Evolutionary conservation across 2,888 invertebrate species (phyloP), one percentile per base, ranked within the genome.

Genomic region (Linnaemya tessellans): DNA sequence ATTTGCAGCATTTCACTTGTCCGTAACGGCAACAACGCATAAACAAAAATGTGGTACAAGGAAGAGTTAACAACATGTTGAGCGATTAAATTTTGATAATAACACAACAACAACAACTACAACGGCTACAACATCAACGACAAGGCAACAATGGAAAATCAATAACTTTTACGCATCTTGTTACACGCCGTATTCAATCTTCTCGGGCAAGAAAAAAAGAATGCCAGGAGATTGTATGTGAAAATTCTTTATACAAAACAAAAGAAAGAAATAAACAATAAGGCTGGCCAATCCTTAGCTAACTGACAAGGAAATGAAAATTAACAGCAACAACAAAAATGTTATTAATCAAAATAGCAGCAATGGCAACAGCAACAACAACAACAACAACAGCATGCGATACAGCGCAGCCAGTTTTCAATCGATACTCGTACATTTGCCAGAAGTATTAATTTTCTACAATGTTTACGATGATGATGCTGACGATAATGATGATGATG

Each of bases 131-230:
- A 22, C 22, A 38, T 30, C 18, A 43, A 64, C n/a, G 25, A 43
- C 43, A 46, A 10, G 64, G 74, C 80, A 86, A 84, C 90, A 87
- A 84, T 88, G 90, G 89, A 91, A 78, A 91, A 91, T 91, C 90
- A 91, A 91, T 91, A 90, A 90, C 89, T 91, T 91, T 89, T 89
- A 90, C 90, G 89, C 90, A 89, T 90, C 90, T 91, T 90, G 90
- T 91, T 91, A 90, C 89, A 65, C 71, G 25, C 62, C 25, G 43
- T 64, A 68, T 64, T 84, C 75, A 71, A 73, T 84, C 62, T 79
- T 56, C 18, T 22, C 11, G n/a, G 1, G 10, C 0, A 38, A 15
- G 5, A 35, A 58, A 30, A 35, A n/a, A 58, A 35, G 8, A 58
- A 3, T 5, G 18, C 13, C 13, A 18, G 30, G 70, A 15, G 46